phyloP scores from a whole-genome alignment of 1,140 invertebrate genomes.

The Pseudomyrmex cubaensis region DNA sequence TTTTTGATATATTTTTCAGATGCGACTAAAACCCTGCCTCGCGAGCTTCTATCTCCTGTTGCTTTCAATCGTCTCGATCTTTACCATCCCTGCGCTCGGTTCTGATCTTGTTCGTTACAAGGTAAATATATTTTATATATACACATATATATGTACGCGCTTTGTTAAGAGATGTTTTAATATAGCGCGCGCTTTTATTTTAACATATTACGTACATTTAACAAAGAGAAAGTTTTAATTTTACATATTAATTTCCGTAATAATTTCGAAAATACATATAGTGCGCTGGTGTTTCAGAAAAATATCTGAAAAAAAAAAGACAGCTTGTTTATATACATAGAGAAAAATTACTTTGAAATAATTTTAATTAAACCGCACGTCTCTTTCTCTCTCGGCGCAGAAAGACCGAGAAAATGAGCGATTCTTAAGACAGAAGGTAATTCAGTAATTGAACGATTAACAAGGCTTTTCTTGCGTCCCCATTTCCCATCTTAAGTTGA shows the following conservation, averaged over 20 bases:
- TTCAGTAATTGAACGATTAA: constrained; percentile 24
- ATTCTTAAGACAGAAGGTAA: constrained; percentile 9
- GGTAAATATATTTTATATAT: constrained; percentile 36
- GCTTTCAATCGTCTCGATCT: constrained; percentile 63
- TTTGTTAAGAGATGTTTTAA: neutral
- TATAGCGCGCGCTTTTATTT: no score
- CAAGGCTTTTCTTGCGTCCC: constrained; percentile 8
- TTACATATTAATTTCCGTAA: neutral
- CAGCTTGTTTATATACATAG: neutral
- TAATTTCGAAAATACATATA: no score
- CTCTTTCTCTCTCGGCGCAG: neutral
- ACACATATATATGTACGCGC: neutral
- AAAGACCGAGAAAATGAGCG: neutral
- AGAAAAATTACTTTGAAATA: neutral
- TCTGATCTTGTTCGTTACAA: constrained; percentile 59
- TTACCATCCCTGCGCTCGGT: constrained; percentile 42
- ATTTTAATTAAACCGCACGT: constrained; percentile 14
- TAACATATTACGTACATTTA: neutral
- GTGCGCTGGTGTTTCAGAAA: no score
- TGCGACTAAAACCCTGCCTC: constrained; percentile 59
- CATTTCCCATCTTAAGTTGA: constrained; percentile 1
- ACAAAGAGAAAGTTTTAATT: neutral
- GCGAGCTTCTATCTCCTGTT: constrained; percentile 52
- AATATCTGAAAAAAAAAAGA: no score
- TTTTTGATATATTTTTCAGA: constrained; percentile 63